phyloP scores from a whole-genome alignment of 2,797 vertebrate species.

The Alcedo quadribrachys region DNA sequence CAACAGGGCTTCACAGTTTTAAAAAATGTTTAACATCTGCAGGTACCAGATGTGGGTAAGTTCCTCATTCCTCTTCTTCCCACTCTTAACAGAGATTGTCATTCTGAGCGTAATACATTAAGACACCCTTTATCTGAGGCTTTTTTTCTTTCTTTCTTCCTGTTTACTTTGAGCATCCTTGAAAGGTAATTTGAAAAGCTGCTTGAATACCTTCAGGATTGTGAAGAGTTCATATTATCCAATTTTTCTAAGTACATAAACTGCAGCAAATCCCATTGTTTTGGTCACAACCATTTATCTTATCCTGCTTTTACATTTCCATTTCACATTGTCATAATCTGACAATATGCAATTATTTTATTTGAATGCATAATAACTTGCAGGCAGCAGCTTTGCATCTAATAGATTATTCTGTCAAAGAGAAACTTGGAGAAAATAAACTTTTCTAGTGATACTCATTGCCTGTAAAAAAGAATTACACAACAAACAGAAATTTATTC shows the following conservation, averaged over 20 bases:
- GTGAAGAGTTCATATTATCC: not conserved
- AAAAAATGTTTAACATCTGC: not conserved
- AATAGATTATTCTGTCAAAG: conserved; percentile 26
- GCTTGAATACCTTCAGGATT: not conserved
- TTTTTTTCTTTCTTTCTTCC: not conserved
- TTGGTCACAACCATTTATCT: not conserved
- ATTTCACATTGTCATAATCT: not conserved
- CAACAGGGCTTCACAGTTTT: not conserved
- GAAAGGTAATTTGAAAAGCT: not conserved
- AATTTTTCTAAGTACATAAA: not conserved
- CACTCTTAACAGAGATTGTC: not conserved
- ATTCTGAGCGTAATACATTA: not conserved
- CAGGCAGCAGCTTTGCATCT: not conserved
- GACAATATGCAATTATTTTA: conserved; percentile 22
- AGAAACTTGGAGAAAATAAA: not conserved
- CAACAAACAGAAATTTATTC: conserved; percentile 2
- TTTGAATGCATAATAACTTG: not conserved
- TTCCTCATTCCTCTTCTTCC: not conserved
- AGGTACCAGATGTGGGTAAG: not conserved
- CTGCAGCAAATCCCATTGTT: not conserved
- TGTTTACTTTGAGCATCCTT: not conserved
- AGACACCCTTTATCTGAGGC: not conserved
- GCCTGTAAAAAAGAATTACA: not conserved
- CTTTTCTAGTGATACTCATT: not conserved
- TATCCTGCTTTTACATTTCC: not conserved